Percentiles rank a stretch among this genome's conserved stretches.
Conservation (phyloP, 2,888 invertebrate genomes). For the Pristionchus exspectatus region DNA sequence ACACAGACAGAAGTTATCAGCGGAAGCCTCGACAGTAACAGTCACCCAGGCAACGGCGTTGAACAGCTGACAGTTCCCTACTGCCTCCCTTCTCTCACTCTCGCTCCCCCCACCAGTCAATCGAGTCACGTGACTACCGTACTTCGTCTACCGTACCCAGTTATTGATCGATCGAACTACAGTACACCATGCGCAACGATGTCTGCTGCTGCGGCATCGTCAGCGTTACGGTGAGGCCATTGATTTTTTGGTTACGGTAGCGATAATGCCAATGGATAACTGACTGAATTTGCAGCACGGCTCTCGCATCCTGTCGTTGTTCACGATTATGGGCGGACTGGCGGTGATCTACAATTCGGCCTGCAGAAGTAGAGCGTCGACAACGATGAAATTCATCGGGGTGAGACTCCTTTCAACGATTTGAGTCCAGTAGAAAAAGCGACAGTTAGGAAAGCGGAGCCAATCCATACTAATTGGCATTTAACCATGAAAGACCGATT, state of each 20-base stretch:
- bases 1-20: background rate
- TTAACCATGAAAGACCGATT: too few relatives aligned
- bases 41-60: background rate
- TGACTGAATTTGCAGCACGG: background rate
- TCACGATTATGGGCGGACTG: background rate
- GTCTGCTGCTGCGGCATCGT: conserved; percentile 46
- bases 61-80: background rate
- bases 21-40: background rate
- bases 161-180: background rate
- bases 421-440: too few relatives aligned
- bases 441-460: too few relatives aligned
- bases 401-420: background rate
- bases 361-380: background rate
- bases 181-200: conserved; percentile 3
- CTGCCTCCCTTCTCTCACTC: background rate
- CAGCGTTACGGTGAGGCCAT: background rate
- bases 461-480: too few relatives aligned
- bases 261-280: background rate
- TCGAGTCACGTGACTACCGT: background rate
- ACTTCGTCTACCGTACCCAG: background rate
- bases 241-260: background rate
- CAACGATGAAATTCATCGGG: background rate
- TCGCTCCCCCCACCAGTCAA: background rate
- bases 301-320: background rate
- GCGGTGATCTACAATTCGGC: conserved; percentile 6